These are phyloP conservation scores for Hormaphis cornu DNA, from an alignment of 1,140 invertebrate genomes.

Conservation along the genomic window DNA sequence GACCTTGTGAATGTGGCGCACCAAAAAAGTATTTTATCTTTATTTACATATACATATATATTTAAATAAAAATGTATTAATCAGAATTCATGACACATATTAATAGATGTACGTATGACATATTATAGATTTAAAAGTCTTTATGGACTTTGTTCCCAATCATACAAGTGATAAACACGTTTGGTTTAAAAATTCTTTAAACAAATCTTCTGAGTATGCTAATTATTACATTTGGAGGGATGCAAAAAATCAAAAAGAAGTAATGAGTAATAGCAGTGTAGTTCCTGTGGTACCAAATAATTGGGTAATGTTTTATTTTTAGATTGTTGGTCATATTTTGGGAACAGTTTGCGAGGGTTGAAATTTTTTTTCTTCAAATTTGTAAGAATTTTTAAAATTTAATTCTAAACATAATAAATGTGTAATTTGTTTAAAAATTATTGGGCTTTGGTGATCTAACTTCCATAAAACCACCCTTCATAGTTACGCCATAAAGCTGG, in stretches of 20 bases:
- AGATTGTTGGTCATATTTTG: no score
- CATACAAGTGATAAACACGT: slow-evolving; percentile 66
- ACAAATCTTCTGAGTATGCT: slow-evolving; percentile 50
- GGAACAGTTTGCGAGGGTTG: no score
- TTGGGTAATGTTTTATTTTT: slow-evolving; percentile 60
- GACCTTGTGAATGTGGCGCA: slow-evolving; percentile 39
- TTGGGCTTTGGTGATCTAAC: no score
- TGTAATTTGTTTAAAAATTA: no score
- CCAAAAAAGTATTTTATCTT: slow-evolving; percentile 11
- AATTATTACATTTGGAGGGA: slow-evolving; percentile 71
- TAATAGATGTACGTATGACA: no score
- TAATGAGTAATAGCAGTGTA: slow-evolving; percentile 41
- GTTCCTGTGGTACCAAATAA: slow-evolving; percentile 54
- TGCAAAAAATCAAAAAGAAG: slow-evolving; percentile 43
- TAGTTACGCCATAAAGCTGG: no score
- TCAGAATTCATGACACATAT: no score
- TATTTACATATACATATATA: not conserved
- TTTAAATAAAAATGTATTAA: not conserved
- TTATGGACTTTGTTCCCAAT: slow-evolving; percentile 79
- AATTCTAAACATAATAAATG: no score
- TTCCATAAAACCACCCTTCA: no score
- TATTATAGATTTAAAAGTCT: slow-evolving; percentile 56
- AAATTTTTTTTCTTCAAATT: no score
- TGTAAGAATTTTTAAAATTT: no score
- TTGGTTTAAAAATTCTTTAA: slow-evolving; percentile 63